Evolutionary conservation across 1,140 invertebrate species (phyloP).

Genomic region (Temnothorax curvispinosus): DNA sequence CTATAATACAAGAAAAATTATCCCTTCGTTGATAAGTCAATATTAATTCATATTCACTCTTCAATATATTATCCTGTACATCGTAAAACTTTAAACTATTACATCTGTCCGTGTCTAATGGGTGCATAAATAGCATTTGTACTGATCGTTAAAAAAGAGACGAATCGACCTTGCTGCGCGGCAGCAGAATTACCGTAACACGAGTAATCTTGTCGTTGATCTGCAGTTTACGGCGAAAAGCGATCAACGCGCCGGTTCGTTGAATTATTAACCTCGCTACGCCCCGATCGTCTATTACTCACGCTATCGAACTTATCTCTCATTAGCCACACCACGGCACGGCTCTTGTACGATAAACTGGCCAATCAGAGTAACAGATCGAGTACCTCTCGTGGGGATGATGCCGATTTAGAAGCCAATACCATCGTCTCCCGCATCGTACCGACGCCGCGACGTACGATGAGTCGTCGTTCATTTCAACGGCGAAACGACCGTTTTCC

Average conservation of each 20-base stretch:
- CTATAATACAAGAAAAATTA: background rate
- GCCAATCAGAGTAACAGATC: constrained; percentile 52
- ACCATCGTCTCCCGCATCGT: constrained; percentile 23
- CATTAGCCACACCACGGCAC: constrained; percentile 51
- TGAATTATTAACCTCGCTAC: constrained; percentile 63
- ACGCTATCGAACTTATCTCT: constrained; percentile 65
- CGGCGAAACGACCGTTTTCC: constrained; percentile 18
- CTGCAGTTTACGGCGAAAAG: constrained; percentile 43
- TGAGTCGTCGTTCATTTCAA: constrained; percentile 11
- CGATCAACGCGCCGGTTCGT: constrained; percentile 17
- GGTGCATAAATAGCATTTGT: background rate
- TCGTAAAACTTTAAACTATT: background rate
- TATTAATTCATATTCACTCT: background rate
- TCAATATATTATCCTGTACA: background rate
- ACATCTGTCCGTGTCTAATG: background rate
- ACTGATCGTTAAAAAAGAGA: background rate
- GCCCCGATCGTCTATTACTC: constrained; percentile 46
- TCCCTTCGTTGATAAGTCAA: background rate
- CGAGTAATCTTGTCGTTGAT: constrained; percentile 31
- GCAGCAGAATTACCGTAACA: constrained; percentile 19
- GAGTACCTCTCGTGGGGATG: background rate
- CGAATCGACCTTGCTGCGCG: background rate
- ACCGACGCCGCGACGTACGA: background rate
- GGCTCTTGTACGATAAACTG: constrained; percentile 54
- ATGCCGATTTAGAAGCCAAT: constrained; percentile 60